A percentile compares a stretch with the other conserved stretches of the same genome.
phyloP scores from a whole-genome alignment of 1,140 invertebrate species.

The Pantala flavescens region DNA sequence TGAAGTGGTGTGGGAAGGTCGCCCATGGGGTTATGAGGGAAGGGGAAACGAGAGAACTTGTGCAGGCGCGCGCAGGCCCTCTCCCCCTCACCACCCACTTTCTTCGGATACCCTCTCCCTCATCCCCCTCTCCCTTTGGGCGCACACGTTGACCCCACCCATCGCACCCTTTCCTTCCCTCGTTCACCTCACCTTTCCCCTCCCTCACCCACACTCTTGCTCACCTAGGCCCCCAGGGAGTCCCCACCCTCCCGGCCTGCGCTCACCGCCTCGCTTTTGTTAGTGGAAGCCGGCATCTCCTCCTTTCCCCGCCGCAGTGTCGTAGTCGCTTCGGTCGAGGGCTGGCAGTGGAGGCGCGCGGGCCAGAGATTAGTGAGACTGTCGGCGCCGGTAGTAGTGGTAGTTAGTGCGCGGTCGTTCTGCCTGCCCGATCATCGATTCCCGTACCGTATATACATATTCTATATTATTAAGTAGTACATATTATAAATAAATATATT shows the following conservation, averaged over 20 bases:
- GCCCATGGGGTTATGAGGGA: background rate
- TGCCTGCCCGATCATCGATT: constrained; percentile 7
- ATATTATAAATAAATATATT: background rate
- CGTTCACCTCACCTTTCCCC: background rate
- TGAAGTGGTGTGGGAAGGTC: background rate
- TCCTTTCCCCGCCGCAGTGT: background rate
- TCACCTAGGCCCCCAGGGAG: background rate
- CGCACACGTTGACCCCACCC: background rate
- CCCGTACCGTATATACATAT: background rate
- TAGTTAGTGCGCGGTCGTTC: constrained; percentile 3
- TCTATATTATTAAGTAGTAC: background rate
- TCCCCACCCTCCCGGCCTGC: background rate
- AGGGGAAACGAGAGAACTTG: background rate
- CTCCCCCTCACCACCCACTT: background rate
- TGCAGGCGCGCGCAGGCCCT: background rate
- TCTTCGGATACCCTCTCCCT: background rate
- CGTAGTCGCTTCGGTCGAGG: constrained; percentile 5
- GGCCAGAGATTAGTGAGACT: constrained; percentile 1
- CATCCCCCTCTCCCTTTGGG: background rate
- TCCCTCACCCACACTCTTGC: background rate
- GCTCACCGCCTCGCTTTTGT: constrained; percentile 2
- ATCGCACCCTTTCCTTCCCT: background rate
- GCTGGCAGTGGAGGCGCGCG: background rate
- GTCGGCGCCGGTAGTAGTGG: constrained; percentile 5
- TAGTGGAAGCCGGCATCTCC: constrained; percentile 6